These are phyloP conservation scores for Tichodroma muraria DNA, from an alignment of 2,113 vertebrate genomes.

Conservation along the genomic window DNA sequence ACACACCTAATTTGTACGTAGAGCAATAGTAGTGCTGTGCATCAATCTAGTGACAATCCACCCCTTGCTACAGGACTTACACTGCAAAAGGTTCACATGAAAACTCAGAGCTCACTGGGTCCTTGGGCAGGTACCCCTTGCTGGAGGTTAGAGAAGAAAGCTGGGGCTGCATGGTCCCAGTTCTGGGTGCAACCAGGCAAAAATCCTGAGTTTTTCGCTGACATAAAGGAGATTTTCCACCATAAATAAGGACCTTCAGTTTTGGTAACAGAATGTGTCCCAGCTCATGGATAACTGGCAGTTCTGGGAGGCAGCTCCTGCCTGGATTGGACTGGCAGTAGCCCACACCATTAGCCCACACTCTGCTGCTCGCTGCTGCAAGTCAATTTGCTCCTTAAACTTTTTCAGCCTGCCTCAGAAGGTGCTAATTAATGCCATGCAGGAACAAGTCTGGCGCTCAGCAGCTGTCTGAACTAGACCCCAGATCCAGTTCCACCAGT, in stretches of 20 bases:
- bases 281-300: neutral
- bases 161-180: neutral
- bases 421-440: neutral
- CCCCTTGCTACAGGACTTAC: neutral
- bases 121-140: neutral
- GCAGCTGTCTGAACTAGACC: neutral
- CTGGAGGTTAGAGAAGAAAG: neutral
- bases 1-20: neutral
- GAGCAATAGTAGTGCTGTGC: neutral
- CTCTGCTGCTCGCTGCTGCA: neutral
- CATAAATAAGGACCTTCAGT: neutral
- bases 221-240: neutral
- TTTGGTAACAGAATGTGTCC: neutral
- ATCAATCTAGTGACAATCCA: neutral
- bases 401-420: neutral
- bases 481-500: neutral
- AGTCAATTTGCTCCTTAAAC: neutral
- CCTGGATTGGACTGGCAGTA: neutral
- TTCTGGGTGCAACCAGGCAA: neutral
- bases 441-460: neutral
- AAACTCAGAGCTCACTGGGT: neutral
- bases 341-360: neutral
- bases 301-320: neutral
- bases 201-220: neutral
- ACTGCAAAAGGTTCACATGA: neutral